Base-by-base conservation (phyloP, 2,797 vertebrate species). In the Tamandua tetradactyla region DNA sequence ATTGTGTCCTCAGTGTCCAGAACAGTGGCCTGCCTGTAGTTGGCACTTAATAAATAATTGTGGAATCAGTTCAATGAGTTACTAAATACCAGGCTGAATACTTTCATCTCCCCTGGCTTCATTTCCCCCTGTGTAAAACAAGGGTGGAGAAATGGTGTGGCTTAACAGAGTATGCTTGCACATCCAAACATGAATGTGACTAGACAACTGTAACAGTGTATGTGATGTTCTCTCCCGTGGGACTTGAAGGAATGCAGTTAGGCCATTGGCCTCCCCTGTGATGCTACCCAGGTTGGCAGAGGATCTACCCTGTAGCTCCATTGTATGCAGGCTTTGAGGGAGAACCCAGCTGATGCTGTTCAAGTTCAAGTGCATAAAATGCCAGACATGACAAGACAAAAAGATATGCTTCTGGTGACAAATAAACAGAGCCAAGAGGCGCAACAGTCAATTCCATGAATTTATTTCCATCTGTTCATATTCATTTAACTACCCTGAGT, bases 391-490 rank as follows among this genome's bases (percentile, higher is more conserved):
- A 93, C 68, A 94, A 93, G 92, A 76, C 76, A 87, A 85, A 95
- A 95, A 78, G 78, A 79, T 37, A 75, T 22, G 25, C 75, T 91
- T 49, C 52, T 96, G 57, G 79, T 96, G 32, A 91, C 81, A 96
- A 93, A 95, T 87, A 84, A 89, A 87, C 64, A 85, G 49, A 90
- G 86, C 55, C 72, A 85, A 94, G 93, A 96, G 84, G 80, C 85
- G 78, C 68, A 91, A 66, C 72, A 95, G 87, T 94, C 75, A 96
- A 89, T 76, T 96, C 80, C 80, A 84, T 91, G 83, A 52, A 49
- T 92, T 95, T 96, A 89, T 96, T 96, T 97, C 96, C 96, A 97
- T 96, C 91, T 97, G 96, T 96, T 97, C 95, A 62, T 84, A 94
- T 85, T 68, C 76, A 85, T 86, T 97, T 96, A 96, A 93, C 89